Percentiles rank a stretch among this genome's conserved stretches.
phyloP scores from a whole-genome alignment of 2,113 vertebrate genomes.

The Chamaea fasciata region DNA sequence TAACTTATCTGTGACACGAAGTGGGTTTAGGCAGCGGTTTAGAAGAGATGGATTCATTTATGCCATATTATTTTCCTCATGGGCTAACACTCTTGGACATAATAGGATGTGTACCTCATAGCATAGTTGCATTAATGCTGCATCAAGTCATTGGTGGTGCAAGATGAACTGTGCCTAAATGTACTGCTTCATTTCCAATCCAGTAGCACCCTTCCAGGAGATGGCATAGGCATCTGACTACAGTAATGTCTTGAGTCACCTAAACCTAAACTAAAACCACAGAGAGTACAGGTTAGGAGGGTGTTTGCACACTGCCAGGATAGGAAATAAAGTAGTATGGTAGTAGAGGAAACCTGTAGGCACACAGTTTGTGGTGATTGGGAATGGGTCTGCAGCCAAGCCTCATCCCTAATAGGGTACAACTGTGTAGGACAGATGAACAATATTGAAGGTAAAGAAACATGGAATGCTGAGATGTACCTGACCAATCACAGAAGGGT shows the following conservation, averaged over 20 bases:
- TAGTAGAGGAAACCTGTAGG: neutral
- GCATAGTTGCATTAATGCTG: neutral
- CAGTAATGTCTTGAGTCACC: neutral
- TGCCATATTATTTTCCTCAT: neutral
- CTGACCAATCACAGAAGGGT: neutral
- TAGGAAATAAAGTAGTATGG: neutral
- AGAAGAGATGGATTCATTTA: neutral
- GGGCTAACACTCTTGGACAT: neutral
- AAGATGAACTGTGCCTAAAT: neutral
- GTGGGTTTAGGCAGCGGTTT: neutral
- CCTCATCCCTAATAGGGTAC: neutral
- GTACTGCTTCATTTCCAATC: neutral
- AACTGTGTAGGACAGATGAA: neutral
- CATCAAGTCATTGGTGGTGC: neutral
- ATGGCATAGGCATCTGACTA: neutral
- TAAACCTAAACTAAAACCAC: neutral
- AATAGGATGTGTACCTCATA: neutral
- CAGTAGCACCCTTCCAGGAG: neutral
- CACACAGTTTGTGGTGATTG: neutral
- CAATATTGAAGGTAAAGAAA: neutral
- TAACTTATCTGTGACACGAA: neutral
- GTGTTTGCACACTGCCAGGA: neutral
- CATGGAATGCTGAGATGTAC: neutral
- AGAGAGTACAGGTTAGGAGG: fast-evolving
- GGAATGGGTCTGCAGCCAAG: neutral